phyloP scores from a whole-genome alignment of 2,113 vertebrate species.

The Osmerus mordax region DNA sequence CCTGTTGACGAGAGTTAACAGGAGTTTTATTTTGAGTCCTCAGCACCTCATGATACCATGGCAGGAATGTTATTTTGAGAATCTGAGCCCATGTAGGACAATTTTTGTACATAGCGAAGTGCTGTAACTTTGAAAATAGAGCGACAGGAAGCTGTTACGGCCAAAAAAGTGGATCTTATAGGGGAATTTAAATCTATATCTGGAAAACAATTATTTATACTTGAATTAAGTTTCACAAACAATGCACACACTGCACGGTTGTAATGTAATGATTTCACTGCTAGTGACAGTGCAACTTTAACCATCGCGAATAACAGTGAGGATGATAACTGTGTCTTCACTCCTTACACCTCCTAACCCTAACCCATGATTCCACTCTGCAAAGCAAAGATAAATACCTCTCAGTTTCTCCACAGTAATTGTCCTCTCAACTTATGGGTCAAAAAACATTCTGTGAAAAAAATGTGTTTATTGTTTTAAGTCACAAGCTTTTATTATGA shows the following conservation, averaged over 20 bases:
- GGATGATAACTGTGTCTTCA: no score
- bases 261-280: no score
- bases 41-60: constrained; percentile 36
- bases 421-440: constrained; percentile 11
- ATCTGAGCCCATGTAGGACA: not conserved
- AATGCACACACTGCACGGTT: no score
- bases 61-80: constrained; percentile 36
- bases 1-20: constrained; percentile 49
- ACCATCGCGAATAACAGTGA: no score
- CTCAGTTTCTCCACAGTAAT: not conserved
- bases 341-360: no score
- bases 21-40: constrained; percentile 48
- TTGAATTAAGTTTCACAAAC: no score
- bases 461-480: constrained; percentile 26
- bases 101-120: constrained; percentile 12
- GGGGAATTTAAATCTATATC: no score
- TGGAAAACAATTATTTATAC: no score
- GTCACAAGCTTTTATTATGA: constrained; percentile 62
- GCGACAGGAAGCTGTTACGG: no score
- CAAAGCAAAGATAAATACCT: not conserved
- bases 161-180: no score
- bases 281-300: no score
- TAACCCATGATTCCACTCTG: no score
- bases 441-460: not conserved
- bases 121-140: not conserved